Evolutionary conservation across 2,888 invertebrate species (phyloP).

Genomic region (Aporophyla nigra): DNA sequence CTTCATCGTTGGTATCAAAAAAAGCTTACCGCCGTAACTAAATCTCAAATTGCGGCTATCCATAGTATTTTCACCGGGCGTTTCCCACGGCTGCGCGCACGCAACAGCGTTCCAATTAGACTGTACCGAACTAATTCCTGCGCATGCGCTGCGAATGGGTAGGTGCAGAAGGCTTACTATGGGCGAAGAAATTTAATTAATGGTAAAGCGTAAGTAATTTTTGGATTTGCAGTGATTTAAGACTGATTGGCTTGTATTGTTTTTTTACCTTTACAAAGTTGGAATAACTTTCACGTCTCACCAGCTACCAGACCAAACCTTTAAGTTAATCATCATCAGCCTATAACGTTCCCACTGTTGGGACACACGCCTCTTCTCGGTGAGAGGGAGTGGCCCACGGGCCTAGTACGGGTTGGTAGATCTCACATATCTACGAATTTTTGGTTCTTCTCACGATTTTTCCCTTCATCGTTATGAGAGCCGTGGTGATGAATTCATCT

Average conservation of each 20-base stretch:
- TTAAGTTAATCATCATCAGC: too few relatives aligned
- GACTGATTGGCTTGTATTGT: background rate
- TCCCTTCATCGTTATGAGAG: too few relatives aligned
- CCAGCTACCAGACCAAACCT: background rate
- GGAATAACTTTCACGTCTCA: background rate
- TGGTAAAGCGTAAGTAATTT: background rate
- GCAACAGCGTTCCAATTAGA: constrained; percentile 82
- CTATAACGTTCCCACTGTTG: too few relatives aligned
- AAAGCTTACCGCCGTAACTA: constrained; percentile 80
- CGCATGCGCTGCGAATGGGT: constrained; percentile 72
- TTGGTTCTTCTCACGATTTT: too few relatives aligned
- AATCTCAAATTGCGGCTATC: constrained; percentile 80
- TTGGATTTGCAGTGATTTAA: background rate
- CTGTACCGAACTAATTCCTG: constrained; percentile 79
- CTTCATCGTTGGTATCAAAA: constrained; percentile 61
- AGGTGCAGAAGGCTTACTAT: constrained; percentile 50
- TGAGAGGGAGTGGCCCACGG: too few relatives aligned
- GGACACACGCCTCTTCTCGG: too few relatives aligned
- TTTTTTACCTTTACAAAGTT: background rate
- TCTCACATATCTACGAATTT: too few relatives aligned
- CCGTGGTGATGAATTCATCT: too few relatives aligned
- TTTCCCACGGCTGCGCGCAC: constrained; percentile 87
- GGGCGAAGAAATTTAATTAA: background rate
- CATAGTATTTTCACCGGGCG: constrained; percentile 82
- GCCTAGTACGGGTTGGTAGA: too few relatives aligned